Conservation (phyloP, 2,888 invertebrate genomes). For the Xiphydria camelus region DNA sequence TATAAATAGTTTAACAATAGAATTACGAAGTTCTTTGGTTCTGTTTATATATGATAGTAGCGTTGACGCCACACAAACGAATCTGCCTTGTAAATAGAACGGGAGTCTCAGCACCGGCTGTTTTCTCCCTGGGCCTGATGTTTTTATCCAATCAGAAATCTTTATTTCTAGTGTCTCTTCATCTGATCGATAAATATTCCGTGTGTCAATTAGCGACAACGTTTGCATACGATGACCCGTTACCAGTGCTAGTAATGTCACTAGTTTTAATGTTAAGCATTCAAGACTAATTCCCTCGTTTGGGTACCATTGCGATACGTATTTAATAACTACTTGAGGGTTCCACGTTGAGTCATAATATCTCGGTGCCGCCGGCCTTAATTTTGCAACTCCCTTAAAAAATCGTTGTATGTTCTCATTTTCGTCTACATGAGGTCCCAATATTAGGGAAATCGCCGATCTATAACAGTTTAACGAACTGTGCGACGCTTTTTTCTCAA, state of each 20-base stretch:
- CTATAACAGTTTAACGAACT: constrained; percentile 29
- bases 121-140: background rate
- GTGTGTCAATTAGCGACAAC: no score
- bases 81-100: background rate
- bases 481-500: constrained; percentile 13
- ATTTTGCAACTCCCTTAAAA: constrained; percentile 26
- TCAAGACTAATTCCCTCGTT: constrained; percentile 2
- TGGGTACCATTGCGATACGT: constrained; percentile 1
- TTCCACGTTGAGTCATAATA: constrained; percentile 4
- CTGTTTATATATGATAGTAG: background rate
- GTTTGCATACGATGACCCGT: no score
- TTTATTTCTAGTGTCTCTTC: background rate
- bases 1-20: constrained; percentile 1
- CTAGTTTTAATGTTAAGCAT: background rate
- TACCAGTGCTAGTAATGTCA: background rate
- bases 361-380: constrained; percentile 18
- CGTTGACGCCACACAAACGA: background rate
- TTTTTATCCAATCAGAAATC: background rate
- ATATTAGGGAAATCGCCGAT: constrained; percentile 27
- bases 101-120: background rate
- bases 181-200: no score
- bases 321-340: background rate
- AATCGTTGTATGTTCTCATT: constrained; percentile 22
- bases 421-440: constrained; percentile 16
- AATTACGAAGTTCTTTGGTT: background rate